Base-by-base conservation (phyloP, 2,797 vertebrate genomes). In the Silurus lanzhouensis region DNA sequence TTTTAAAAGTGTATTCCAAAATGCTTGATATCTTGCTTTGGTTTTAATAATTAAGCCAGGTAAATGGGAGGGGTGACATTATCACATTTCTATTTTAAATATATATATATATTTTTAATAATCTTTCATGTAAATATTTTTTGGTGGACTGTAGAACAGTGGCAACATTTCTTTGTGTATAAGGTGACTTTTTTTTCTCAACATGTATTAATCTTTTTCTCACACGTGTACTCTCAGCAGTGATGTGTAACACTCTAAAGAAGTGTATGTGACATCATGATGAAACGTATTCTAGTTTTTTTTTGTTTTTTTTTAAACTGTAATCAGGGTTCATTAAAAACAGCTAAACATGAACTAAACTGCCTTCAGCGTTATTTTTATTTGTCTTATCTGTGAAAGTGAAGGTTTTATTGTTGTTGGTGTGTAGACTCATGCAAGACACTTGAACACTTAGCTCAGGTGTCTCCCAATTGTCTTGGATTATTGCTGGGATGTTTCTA, bases 241-340 rank as follows among this genome's bases (percentile, higher is more conserved):
- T 87, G 10, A 13, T 92, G 91, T 87, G 74, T 85, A 89, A 92
- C 91, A 90, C 85, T 88, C 83, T 82, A 78, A 89, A 84, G 85
- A 19, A 48, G 4, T 89, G 81, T 75, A 87, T 85, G 76, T 87
- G 83, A 87, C 83, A 90, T 91, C 83, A 81, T 63, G 85, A 92
- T 90, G 89, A 93, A 89, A 84, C 90, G 90, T 92, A 90, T 91
- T 88, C 86, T 88, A 91, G 91, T 94, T 93, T 93, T 88, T 92
- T 88, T 70, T 31, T 31, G 2, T 31, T 90, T 88, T 90, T 88
- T 90, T 93, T 95, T 94, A 90, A 94, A 94, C 92, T 95, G 94
- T 96, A 95, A 95, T 96, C 94, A 95, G 95, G 95, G 95, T 95
- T 95, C 92, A 96, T 95, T 96, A 95, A 95, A 86, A 95, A 90